A percentile compares a stretch with the other conserved stretches of the same genome.
phyloP scores from a whole-genome alignment of 2,113 vertebrate genomes.

The human (Homo sapiens) region GRCh38 chr15:57944501-57945000 shows the following conservation, averaged over 20 bases:
- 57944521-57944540: background rate
- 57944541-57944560: background rate
- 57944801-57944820: background rate
- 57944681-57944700: background rate
- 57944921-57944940: background rate
- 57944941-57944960: background rate
- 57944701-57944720: background rate
- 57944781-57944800: background rate
- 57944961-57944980: background rate
- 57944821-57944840: background rate
- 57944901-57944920: constrained; percentile 27
- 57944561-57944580: background rate
- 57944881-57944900: background rate
- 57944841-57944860: background rate
- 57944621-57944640: background rate
- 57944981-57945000: background rate
- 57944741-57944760: background rate
- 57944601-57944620: background rate
- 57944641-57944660: background rate
- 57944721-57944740: background rate
- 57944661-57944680: background rate
- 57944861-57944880: background rate
- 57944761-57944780: background rate
- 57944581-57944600: background rate
- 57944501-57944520: background rate